Percentiles rank a stretch among this genome's conserved stretches.
These are phyloP conservation scores for Crenichthys baileyi DNA, from an alignment of 2,797 vertebrate species.

Conservation along the genomic window DNA sequence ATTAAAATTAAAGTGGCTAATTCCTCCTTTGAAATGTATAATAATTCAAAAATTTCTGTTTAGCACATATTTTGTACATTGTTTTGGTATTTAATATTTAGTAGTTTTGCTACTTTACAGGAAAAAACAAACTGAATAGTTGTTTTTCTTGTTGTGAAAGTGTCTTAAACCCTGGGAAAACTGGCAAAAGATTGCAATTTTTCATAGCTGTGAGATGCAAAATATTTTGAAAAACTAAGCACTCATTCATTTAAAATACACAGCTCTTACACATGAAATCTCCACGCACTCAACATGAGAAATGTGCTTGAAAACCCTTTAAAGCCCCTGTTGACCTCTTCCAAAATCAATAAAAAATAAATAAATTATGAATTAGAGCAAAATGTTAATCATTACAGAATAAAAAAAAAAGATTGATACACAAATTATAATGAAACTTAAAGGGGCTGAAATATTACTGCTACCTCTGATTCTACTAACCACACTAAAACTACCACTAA, in stretches of 20 bases:
- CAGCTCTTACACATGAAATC: constrained; percentile 72
- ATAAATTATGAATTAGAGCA: constrained; percentile 67
- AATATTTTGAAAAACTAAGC: constrained; percentile 64
- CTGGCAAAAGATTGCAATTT: constrained; percentile 53
- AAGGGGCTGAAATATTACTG: constrained; percentile 59
- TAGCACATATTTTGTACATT: constrained; percentile 67
- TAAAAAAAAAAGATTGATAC: constrained; percentile 56
- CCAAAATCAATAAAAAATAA: constrained; percentile 61
- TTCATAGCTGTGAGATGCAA: constrained; percentile 60
- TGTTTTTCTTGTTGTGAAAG: constrained; percentile 45
- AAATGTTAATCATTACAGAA: constrained; percentile 52
- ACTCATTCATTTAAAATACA: constrained; percentile 71
- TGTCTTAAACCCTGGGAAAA: constrained; percentile 67
- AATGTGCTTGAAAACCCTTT: constrained; percentile 82
- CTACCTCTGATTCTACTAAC: constrained; percentile 73
- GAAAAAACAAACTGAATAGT: constrained; percentile 61
- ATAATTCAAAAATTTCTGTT: constrained; percentile 57
- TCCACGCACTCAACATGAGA: constrained; percentile 64
- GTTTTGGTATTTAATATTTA: constrained; percentile 68
- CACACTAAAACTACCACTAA: constrained; percentile 64
- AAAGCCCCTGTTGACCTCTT: constrained; percentile 75
- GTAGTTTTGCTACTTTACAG: constrained; percentile 48
- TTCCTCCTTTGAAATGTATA: constrained; percentile 47
- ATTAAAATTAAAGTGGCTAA: constrained; percentile 47
- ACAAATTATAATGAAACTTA: constrained; percentile 46